A percentile compares a stretch with the other conserved stretches of the same genome.
These are phyloP conservation scores for Dryococelus australis DNA, from an alignment of 2,888 invertebrate species.

Conservation along the genomic window DNA sequence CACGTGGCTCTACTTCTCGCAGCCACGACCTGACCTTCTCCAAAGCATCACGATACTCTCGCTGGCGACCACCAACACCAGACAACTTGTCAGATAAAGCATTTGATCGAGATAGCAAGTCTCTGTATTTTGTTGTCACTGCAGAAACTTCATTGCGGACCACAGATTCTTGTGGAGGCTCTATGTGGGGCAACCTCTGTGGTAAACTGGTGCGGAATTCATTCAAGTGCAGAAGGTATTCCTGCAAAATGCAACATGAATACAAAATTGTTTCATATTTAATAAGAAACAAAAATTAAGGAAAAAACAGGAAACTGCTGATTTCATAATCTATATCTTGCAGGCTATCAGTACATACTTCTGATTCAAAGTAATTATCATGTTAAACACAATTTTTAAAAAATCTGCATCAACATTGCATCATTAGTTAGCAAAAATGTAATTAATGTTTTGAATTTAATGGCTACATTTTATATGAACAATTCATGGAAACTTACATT, in stretches of 20 bases:
- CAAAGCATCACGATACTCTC: conserved; percentile 83
- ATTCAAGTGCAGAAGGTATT: conserved; percentile 82
- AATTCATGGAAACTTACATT: no score
- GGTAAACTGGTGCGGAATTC: conserved; percentile 87
- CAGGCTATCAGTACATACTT: neutral
- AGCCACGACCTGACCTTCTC: conserved; percentile 83
- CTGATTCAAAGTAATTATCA: no score
- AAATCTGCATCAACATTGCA: no score
- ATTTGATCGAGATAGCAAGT: conserved; percentile 83
- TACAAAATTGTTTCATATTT: neutral
- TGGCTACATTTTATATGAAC: no score
- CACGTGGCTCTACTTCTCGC: conserved; percentile 79
- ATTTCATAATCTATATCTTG: conserved; percentile 12
- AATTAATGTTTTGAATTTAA: no score
- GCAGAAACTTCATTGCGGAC: conserved; percentile 80
- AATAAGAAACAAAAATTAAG: neutral
- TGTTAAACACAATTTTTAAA: no score
- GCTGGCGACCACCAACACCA: conserved; percentile 77
- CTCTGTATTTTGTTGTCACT: conserved; percentile 81
- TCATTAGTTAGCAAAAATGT: no score
- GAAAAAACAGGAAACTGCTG: conserved; percentile 21
- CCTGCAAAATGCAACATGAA: conserved; percentile 59
- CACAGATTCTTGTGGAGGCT: conserved; percentile 75
- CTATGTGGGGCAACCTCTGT: conserved; percentile 80
- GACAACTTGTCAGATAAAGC: conserved; percentile 82